phyloP scores from a whole-genome alignment of 2,888 invertebrate species.

The Sphaerophoria rueppellii region DNA sequence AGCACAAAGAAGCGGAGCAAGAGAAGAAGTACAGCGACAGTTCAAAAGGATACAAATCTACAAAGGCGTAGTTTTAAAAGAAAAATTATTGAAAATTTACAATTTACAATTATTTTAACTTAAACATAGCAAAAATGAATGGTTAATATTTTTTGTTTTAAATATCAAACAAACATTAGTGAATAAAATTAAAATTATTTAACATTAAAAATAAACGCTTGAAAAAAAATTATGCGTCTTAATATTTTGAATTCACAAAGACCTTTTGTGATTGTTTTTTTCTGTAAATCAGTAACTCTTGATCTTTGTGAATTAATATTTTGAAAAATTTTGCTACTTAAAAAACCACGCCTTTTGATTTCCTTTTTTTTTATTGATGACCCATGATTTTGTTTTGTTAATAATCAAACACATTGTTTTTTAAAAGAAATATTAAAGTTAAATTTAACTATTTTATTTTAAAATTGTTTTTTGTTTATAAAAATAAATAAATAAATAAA shows the following conservation, averaged over 20 bases:
- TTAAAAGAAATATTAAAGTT: conserved; percentile 73
- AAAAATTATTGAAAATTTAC: conserved; percentile 28
- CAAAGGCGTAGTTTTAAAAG: conserved; percentile 68
- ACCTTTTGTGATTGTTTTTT: not conserved
- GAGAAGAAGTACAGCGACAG: conserved; percentile 47
- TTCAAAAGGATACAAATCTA: conserved; percentile 60
- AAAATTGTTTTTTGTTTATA: conserved; percentile 43
- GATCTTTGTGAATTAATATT: conserved; percentile 4
- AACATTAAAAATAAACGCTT: conserved; percentile 50
- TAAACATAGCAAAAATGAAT: conserved; percentile 29
- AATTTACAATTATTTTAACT: conserved; percentile 41
- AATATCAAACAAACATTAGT: conserved; percentile 39
- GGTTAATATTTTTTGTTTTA: conserved; percentile 25
- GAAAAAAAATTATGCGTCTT: conserved; percentile 59
- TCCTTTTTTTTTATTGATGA: conserved; percentile 28
- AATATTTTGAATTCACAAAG: conserved; percentile 8
- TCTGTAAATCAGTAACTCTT: not conserved
- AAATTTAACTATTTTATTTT: conserved; percentile 69
- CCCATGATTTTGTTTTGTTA: conserved; percentile 32
- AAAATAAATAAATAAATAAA: conserved; percentile 64
- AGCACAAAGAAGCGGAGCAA: conserved; percentile 46
- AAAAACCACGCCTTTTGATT: conserved; percentile 72
- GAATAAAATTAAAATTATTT: conserved; percentile 37
- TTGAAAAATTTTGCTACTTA: not conserved
- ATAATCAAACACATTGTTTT: conserved; percentile 74